Base-by-base conservation (phyloP, 2,797 vertebrate species). In the Orientallactaga sibirica region DNA sequence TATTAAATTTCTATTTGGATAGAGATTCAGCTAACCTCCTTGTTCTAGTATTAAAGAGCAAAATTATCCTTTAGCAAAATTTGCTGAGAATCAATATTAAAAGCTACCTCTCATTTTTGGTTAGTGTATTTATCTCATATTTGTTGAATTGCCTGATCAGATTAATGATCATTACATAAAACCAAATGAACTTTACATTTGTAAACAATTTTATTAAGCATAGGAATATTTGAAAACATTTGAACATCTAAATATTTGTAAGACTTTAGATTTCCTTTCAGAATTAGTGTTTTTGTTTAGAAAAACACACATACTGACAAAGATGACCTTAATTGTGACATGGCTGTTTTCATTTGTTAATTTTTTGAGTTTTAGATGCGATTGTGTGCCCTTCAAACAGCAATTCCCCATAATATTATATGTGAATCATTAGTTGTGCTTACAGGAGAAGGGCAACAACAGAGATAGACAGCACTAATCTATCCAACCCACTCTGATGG, bases 1-100 rank as follows among this genome's bases (percentile, higher is more conserved):
- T 94, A 93, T 95, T 95, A 97, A 97, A 91, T 96, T 97, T 97
- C 94, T 97, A 62, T 95, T 96, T 97, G 68, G 80, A 81, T 85
- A 87, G 70, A 90, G 78, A 90, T 86, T 94, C 81, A 73, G 84
- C 55, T 90, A 75, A 74, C 62, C 14, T 91, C 4, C 41, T 93
- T 37, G 20, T 71, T 73, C 81, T 84, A 37, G 37, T 64, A 94
- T 68, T 27, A 89, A 8, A 93, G 84, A 85, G 48, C 3, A 90
- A 95, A 97, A 93, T 83, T 68, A 0, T 33, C 10, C 29, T 92
- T 96, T 95, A 77, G 25, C 19, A 66, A 91, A 86, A 84, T 10
- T 86, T 94, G n/a, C 77, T 67, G 91, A 11, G 8, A 58, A 88
- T 43, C 82, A 66, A 22, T 79, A 75, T 52, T 90, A 7, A 18